Percentiles rank a stretch among this genome's conserved stretches.
Conservation (phyloP, 2,888 invertebrate genomes). For the Sphinx pinastri region DNA sequence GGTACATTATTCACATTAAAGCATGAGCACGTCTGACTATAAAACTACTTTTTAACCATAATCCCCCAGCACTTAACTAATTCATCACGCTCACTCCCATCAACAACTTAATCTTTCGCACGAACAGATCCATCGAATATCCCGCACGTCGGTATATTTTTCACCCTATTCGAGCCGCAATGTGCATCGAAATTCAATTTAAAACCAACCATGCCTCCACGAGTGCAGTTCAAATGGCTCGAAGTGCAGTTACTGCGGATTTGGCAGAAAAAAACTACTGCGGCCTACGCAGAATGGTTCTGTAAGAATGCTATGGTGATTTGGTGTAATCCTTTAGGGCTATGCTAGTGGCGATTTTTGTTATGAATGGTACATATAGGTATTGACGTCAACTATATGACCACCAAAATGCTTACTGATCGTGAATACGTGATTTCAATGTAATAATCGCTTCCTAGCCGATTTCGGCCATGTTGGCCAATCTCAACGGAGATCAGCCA, state of each 20-base stretch:
- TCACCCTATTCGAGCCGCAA: slow-evolving; percentile 8
- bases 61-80: neutral
- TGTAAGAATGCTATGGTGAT: neutral
- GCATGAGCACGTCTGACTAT: no score
- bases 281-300: neutral
- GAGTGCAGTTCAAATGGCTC: slow-evolving; percentile 17
- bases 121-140: neutral
- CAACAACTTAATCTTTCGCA: slow-evolving; percentile 4
- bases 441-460: no score
- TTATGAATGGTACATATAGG: no score
- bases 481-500: no score
- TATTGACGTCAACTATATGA: no score
- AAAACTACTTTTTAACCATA: no score
- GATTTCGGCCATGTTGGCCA: no score
- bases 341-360: neutral
- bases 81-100: neutral
- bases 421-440: no score
- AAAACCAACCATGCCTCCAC: slow-evolving; percentile 17
- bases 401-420: no score
- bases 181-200: slow-evolving; percentile 25
- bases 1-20: no score
- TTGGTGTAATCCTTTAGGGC: neutral
- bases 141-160: slow-evolving; percentile 8
- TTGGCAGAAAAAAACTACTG: slow-evolving; percentile 16
- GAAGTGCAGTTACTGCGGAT: slow-evolving; percentile 9